Evolutionary conservation across 2,113 vertebrate species (phyloP).

Genomic region (Gallinago paraguaiae): DNA sequence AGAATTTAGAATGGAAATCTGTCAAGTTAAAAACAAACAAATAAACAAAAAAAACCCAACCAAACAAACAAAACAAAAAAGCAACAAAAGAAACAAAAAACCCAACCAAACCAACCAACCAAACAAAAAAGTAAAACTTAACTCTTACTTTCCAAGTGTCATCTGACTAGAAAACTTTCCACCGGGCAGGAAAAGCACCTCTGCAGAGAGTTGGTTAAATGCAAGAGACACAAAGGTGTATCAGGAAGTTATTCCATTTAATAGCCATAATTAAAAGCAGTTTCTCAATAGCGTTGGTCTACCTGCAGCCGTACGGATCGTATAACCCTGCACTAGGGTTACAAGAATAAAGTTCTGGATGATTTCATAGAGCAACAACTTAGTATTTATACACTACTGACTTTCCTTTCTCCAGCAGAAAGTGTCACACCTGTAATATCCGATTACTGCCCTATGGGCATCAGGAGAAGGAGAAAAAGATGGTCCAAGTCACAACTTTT

Average conservation of each 20-base stretch:
- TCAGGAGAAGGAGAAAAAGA: rapidly evolving
- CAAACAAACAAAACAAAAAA: background rate
- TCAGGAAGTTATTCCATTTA: background rate
- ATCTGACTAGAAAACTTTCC: background rate
- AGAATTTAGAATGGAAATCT: background rate
- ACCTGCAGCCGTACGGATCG: background rate
- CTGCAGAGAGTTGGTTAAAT: background rate
- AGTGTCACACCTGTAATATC: background rate
- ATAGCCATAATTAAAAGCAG: background rate
- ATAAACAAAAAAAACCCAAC: too few species aligned
- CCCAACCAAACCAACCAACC: too few species aligned
- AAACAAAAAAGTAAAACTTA: background rate
- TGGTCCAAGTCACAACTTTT: background rate
- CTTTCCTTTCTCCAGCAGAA: background rate
- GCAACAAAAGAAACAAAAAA: background rate
- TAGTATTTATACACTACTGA: background rate
- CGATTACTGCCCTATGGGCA: background rate
- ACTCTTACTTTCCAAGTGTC: background rate
- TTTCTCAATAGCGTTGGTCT: background rate
- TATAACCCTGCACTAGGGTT: background rate
- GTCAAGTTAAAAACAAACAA: background rate
- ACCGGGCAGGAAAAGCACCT: background rate
- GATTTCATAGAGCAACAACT: background rate
- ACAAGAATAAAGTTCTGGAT: background rate
- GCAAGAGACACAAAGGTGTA: background rate